Evolutionary conservation across 2,113 vertebrate genomes (phyloP).

Genomic region (Epinephelus moara): DNA sequence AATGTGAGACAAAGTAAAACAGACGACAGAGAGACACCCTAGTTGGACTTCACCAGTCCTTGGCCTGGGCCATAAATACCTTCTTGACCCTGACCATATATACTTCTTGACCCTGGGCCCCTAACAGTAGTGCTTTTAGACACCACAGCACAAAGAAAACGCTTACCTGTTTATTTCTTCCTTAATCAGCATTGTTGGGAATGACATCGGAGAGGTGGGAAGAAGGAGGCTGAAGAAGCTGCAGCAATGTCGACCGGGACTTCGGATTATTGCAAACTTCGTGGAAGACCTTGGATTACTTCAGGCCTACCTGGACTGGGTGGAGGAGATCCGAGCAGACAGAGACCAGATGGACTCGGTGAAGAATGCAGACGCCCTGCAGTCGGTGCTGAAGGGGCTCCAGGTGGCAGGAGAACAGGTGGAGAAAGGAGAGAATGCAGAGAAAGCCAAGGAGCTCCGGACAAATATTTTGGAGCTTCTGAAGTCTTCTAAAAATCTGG

Average conservation of each 20-base stretch:
- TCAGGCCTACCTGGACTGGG: constrained; percentile 82
- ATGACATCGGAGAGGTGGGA: constrained; percentile 71
- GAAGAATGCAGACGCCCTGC: constrained; percentile 76
- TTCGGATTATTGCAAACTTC: constrained; percentile 78
- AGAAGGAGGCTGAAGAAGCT: constrained; percentile 67
- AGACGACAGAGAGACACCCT: no score
- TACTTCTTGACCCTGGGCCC: no score
- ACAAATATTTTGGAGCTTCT: constrained; percentile 66
- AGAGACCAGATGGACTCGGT: constrained; percentile 80
- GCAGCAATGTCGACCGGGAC: constrained; percentile 36
- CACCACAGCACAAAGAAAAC: background rate
- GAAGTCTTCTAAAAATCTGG: constrained; percentile 7
- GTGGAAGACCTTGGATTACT: constrained; percentile 75
- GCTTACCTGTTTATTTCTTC: background rate
- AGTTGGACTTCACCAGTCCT: no score
- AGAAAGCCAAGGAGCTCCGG: constrained; percentile 70
- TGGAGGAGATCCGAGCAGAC: constrained; percentile 78
- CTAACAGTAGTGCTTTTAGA: no score
- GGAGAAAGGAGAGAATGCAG: constrained; percentile 37
- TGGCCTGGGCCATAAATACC: no score
- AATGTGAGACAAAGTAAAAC: no score
- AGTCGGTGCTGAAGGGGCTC: constrained; percentile 72
- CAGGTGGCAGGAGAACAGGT: constrained; percentile 29
- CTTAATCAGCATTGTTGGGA: constrained; percentile 73
- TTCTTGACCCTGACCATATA: no score